Percentiles rank a stretch among this genome's conserved stretches.
Evolutionary conservation across 2,797 vertebrate species (phyloP).

Genomic region (Pangasius mekongensis): DNA sequence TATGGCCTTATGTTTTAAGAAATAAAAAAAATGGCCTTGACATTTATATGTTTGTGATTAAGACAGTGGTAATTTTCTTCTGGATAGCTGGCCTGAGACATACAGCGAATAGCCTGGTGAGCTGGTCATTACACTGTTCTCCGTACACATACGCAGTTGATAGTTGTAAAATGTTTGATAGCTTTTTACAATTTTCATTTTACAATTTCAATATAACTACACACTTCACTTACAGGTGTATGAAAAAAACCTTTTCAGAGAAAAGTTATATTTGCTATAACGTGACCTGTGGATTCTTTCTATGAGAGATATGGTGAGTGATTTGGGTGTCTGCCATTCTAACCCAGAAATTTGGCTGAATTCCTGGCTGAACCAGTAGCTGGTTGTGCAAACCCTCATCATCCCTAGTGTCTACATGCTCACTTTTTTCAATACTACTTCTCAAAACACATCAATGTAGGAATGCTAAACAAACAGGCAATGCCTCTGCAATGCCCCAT

Average conservation of each 20-base stretch:
- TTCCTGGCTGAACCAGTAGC: slow-evolving; percentile 71
- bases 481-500: slow-evolving; percentile 61
- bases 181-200: background rate
- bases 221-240: background rate
- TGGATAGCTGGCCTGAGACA: background rate
- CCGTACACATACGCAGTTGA: background rate
- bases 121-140: background rate
- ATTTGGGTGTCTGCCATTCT: slow-evolving; percentile 40
- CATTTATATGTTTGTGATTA: slow-evolving; percentile 41
- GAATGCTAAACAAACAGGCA: slow-evolving; percentile 74
- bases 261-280: background rate
- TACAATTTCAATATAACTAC: background rate
- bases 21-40: background rate
- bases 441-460: slow-evolving; percentile 68
- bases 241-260: background rate
- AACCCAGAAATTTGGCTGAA: slow-evolving; percentile 55
- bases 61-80: slow-evolving; percentile 37
- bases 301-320: background rate
- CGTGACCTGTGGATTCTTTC: background rate
- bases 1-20: slow-evolving; percentile 12
- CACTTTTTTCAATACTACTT: slow-evolving; percentile 61
- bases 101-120: too few species aligned
- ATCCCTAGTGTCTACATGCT: slow-evolving; percentile 57
- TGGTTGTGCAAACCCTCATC: slow-evolving; percentile 65
- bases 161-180: background rate